Conservation (phyloP, 2,113 vertebrate genomes). For the Oryzias javanicus region DNA sequence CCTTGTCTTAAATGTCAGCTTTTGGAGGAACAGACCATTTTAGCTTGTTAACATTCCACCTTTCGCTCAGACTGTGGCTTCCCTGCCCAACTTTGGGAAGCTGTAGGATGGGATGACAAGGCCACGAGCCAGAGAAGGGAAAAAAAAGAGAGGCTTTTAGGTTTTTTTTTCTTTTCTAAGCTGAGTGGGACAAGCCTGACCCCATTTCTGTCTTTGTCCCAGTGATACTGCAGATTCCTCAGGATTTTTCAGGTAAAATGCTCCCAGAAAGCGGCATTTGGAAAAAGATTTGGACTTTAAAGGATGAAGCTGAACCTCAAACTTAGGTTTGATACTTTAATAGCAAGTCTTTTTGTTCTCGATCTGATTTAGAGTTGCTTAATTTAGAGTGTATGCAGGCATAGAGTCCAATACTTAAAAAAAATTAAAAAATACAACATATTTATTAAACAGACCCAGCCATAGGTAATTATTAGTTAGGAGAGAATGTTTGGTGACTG, state of each 20-base stretch:
- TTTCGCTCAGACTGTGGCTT: conserved; percentile 72
- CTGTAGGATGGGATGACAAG: conserved; percentile 15
- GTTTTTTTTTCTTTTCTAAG: not conserved
- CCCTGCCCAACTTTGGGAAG: conserved; percentile 42
- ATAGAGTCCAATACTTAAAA: too few species aligned
- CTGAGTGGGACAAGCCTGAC: conserved; percentile 65
- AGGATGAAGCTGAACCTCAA: not conserved
- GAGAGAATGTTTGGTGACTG: too few species aligned
- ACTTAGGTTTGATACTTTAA: not conserved
- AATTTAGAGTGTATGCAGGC: too few species aligned
- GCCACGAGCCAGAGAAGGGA: conserved; percentile 5
- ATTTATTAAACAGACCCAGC: too few species aligned
- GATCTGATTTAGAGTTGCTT: too few species aligned
- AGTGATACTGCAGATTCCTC: conserved; percentile 62
- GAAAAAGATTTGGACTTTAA: not conserved
- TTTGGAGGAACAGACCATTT: conserved; percentile 69
- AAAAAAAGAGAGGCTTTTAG: conserved; percentile 1
- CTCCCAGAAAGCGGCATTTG: conserved; percentile 1
- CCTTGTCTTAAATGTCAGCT: conserved; percentile 71
- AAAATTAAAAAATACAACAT: too few species aligned
- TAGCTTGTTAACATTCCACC: conserved; percentile 80
- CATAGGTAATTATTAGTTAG: too few species aligned
- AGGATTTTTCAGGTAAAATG: conserved; percentile 12
- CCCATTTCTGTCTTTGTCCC: conserved; percentile 68
- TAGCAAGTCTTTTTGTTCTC: too few species aligned